Conservation (phyloP, 2,797 vertebrate genomes). For the Buphagus erythrorhynchus region DNA sequence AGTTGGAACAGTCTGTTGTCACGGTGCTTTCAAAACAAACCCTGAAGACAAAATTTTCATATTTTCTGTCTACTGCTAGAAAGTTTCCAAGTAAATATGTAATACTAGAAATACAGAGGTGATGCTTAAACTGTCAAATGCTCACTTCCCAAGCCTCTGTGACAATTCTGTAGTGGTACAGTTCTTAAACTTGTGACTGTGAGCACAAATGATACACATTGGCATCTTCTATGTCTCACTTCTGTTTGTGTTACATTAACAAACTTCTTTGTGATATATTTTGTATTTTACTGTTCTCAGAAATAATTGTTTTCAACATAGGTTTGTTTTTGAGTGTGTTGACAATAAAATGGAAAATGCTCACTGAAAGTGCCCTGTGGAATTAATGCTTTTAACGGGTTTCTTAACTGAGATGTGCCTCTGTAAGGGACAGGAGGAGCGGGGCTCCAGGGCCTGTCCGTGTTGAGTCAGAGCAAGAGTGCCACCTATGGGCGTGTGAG, state of each 20-base stretch:
- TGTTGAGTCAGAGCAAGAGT: neutral
- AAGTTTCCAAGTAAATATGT: neutral
- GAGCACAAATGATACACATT: neutral
- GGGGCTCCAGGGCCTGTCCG: rapidly evolving
- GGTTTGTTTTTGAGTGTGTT: constrained; percentile 26
- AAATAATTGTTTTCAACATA: constrained; percentile 1
- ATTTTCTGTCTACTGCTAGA: constrained; percentile 3
- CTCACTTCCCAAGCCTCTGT: neutral
- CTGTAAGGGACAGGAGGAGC: rapidly evolving
- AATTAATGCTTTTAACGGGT: neutral
- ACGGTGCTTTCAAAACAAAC: constrained; percentile 55
- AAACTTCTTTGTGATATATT: constrained; percentile 4
- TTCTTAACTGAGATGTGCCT: rapidly evolving
- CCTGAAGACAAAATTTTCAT: neutral
- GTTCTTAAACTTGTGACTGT: neutral
- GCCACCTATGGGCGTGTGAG: constrained; percentile 35
- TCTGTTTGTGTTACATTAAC: neutral
- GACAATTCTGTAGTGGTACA: neutral
- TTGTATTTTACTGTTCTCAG: constrained; percentile 19
- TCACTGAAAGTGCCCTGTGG: neutral
- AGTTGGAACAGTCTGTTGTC: constrained; percentile 4
- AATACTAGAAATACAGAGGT: neutral
- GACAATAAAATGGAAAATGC: constrained; percentile 55
- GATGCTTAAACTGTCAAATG: neutral
- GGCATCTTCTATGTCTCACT: neutral